These are phyloP conservation scores for Lysiphlebus fabarum DNA, from an alignment of 1,140 invertebrate genomes.

Conservation along the genomic window DNA sequence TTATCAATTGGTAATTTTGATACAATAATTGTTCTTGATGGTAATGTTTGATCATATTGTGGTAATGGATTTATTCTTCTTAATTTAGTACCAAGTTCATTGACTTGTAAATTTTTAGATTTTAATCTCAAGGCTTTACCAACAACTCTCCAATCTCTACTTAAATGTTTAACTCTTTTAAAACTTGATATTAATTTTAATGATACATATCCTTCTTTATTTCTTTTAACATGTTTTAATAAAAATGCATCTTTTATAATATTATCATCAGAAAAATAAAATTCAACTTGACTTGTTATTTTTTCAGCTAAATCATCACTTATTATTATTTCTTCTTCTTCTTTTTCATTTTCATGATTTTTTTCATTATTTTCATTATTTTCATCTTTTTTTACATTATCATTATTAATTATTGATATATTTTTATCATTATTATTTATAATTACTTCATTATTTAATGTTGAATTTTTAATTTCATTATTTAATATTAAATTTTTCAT, in stretches of 20 bases:
- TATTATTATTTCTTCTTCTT: constrained; percentile 43
- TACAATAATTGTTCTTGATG: constrained; percentile 85
- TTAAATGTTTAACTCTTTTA: constrained; percentile 87
- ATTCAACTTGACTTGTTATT: constrained; percentile 83
- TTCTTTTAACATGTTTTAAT: constrained; percentile 88
- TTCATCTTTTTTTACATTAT: too few species aligned
- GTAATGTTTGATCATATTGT: constrained; percentile 85
- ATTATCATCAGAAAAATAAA: constrained; percentile 92
- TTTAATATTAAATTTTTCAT: too few species aligned
- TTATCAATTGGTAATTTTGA: constrained; percentile 80
- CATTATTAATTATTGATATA: too few species aligned
- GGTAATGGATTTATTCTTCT: constrained; percentile 80
- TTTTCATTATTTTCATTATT: constrained; percentile 30
- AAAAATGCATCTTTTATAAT: constrained; percentile 93
- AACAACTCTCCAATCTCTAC: constrained; percentile 89
- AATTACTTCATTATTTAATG: too few species aligned
- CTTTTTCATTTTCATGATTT: constrained; percentile 13
- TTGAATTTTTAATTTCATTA: too few species aligned
- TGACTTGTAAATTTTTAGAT: constrained; percentile 83
- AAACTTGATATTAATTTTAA: constrained; percentile 91
- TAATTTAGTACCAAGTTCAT: constrained; percentile 88
- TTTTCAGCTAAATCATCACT: constrained; percentile 71
- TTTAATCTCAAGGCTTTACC: constrained; percentile 72
- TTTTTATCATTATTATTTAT: too few species aligned
- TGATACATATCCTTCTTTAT: constrained; percentile 93